Percentiles rank a stretch among this genome's conserved stretches.
Conservation (phyloP, 2,113 vertebrate species). For the Pseudorhombus dupliciocellatus region DNA sequence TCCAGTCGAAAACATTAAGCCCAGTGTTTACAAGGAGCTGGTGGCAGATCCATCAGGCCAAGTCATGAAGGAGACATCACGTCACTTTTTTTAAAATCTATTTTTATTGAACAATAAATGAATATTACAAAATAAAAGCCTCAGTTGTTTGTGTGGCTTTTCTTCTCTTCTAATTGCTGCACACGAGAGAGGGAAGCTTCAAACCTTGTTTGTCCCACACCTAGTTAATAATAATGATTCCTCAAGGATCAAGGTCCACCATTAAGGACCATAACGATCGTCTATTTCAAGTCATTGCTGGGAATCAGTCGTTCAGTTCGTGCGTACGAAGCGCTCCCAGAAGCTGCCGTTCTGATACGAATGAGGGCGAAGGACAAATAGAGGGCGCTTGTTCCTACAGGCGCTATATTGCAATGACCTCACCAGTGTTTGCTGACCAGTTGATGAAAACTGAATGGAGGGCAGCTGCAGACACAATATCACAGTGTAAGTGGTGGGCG, state of each 20-base stretch:
- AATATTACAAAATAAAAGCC: slow-evolving; percentile 78
- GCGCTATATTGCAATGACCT: slow-evolving; percentile 69
- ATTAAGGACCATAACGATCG: slow-evolving; percentile 27
- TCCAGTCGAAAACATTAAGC: slow-evolving; percentile 48
- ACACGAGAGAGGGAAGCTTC: slow-evolving; percentile 52
- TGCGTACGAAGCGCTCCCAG: slow-evolving; percentile 20
- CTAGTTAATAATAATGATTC: too few species aligned
- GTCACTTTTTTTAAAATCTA: slow-evolving; percentile 83
- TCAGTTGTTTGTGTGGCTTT: slow-evolving; percentile 64
- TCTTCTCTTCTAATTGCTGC: slow-evolving; percentile 42
- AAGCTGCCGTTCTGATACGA: slow-evolving; percentile 48
- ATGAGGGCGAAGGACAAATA: slow-evolving; percentile 51
- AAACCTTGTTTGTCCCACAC: slow-evolving; percentile 26
- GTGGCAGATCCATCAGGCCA: slow-evolving; percentile 68
- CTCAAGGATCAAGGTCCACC: background rate
- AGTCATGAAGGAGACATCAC: slow-evolving; percentile 82
- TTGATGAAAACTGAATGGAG: slow-evolving; percentile 66
- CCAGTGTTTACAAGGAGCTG: slow-evolving; percentile 72
- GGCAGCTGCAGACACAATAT: slow-evolving; percentile 64
- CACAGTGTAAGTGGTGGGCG: slow-evolving; percentile 24
- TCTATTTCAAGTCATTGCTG: slow-evolving; percentile 43
- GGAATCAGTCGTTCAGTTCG: slow-evolving; percentile 55
- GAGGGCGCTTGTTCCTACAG: slow-evolving; percentile 62
- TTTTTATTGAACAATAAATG: slow-evolving; percentile 85
- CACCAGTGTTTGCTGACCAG: slow-evolving; percentile 61